A percentile compares a stretch with the other conserved stretches of the same genome.
phyloP scores from a whole-genome alignment of 2,113 vertebrate genomes.

The Planiliza haematocheilus region DNA sequence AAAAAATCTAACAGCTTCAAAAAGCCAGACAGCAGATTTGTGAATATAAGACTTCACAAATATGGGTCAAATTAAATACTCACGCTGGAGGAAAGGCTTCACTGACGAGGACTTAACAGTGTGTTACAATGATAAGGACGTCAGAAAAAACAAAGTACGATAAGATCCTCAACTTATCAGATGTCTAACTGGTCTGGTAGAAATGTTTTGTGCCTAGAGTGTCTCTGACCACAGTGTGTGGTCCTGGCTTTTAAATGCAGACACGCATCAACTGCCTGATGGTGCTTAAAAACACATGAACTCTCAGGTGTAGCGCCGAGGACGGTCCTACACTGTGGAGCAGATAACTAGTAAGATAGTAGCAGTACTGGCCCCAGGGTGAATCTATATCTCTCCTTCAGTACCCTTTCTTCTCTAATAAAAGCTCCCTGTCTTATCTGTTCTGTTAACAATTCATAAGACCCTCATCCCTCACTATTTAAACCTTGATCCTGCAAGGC shows the following conservation, averaged over 20 bases:
- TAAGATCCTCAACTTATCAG: no score
- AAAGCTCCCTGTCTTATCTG: neutral
- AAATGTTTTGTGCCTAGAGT: neutral
- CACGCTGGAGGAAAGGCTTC: no score
- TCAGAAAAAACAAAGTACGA: no score
- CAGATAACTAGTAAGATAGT: neutral
- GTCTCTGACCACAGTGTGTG: neutral
- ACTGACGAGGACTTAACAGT: no score
- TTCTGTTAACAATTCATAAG: conserved; percentile 3
- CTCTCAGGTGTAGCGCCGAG: neutral
- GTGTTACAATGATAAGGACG: no score
- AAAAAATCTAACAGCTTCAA: no score
- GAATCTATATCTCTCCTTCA: conserved; percentile 2
- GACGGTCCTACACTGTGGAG: neutral
- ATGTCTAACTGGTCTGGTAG: no score
- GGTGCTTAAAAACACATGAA: neutral
- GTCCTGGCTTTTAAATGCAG: neutral
- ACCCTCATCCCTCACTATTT: neutral
- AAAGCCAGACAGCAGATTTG: no score
- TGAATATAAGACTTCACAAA: no score
- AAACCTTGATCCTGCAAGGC: neutral
- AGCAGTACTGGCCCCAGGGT: neutral
- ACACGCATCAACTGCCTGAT: neutral
- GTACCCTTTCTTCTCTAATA: neutral
- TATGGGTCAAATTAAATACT: no score